Evolutionary conservation across 2,113 vertebrate species (phyloP).

Genomic region (Chitala chitala): DNA sequence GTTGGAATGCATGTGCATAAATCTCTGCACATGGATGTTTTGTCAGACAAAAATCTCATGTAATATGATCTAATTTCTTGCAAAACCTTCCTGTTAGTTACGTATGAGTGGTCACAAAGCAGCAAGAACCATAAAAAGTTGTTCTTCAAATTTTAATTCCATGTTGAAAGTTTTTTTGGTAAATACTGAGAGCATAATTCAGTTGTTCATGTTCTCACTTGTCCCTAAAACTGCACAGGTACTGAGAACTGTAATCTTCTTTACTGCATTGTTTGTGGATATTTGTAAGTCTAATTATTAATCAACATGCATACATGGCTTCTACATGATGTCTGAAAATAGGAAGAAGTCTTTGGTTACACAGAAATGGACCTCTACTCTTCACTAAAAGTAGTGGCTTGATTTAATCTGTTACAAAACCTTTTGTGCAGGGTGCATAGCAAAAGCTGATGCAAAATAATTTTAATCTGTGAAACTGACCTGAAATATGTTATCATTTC

Average conservation of each 20-base stretch:
- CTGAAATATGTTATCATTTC: too few species aligned
- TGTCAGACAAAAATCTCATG: slow-evolving; percentile 10
- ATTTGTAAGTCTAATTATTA: not conserved
- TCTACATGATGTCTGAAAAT: not conserved
- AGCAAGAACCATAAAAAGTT: not conserved
- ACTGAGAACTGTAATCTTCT: not conserved
- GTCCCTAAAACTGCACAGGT: not conserved
- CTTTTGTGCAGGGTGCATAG: too few species aligned
- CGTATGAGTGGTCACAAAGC: not conserved
- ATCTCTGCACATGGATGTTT: slow-evolving; percentile 12
- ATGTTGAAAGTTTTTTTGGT: not conserved
- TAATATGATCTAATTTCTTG: not conserved
- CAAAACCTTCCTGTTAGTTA: not conserved
- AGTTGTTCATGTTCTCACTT: not conserved
- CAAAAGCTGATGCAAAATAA: too few species aligned
- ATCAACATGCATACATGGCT: not conserved
- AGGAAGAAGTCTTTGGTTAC: not conserved
- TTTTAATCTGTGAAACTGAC: too few species aligned
- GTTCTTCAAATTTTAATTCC: not conserved
- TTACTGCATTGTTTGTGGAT: not conserved
- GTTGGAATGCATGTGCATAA: slow-evolving; percentile 8
- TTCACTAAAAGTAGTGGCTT: too few species aligned
- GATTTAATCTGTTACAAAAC: too few species aligned
- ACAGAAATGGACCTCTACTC: too few species aligned
- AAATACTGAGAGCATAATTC: too few species aligned